phyloP scores from a whole-genome alignment of 2,113 vertebrate species.

The Lepus timidus region DNA sequence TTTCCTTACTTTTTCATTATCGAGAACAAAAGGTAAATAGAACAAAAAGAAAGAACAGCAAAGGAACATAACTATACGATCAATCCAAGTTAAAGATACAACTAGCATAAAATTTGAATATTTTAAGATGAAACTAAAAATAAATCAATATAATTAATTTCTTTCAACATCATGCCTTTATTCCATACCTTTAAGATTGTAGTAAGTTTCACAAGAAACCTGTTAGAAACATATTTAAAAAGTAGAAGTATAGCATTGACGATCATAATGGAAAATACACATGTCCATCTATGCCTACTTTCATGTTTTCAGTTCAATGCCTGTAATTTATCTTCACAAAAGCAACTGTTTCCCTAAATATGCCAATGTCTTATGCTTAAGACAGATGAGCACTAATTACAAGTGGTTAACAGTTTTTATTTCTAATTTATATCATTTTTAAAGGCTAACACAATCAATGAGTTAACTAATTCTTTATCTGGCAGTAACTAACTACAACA shows the following conservation, averaged over 20 bases:
- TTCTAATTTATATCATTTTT: slow-evolving; percentile 43
- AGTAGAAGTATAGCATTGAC: background rate
- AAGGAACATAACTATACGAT: background rate
- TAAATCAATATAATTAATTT: slow-evolving; percentile 47
- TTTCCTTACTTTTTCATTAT: slow-evolving; percentile 18
- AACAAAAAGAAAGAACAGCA: background rate
- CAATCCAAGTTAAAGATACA: slow-evolving; percentile 32
- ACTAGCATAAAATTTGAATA: slow-evolving; percentile 49
- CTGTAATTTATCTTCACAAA: slow-evolving; percentile 21
- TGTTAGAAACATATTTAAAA: slow-evolving; percentile 19
- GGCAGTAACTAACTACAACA: slow-evolving; percentile 24
- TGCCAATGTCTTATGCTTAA: slow-evolving; percentile 38
- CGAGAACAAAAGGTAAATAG: background rate
- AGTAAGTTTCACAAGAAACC: slow-evolving; percentile 28
- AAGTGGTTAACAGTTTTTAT: background rate
- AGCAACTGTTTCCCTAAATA: background rate
- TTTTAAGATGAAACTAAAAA: slow-evolving; percentile 63
- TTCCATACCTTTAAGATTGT: slow-evolving; percentile 25
- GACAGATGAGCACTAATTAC: background rate
- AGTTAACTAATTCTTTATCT: slow-evolving; percentile 23
- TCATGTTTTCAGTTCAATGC: slow-evolving; percentile 2
- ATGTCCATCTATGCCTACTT: background rate
- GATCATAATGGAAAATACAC: slow-evolving; percentile 2
- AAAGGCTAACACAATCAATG: slow-evolving; percentile 27
- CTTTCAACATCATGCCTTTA: slow-evolving; percentile 59